A percentile compares a stretch with the other conserved stretches of the same genome.
Evolutionary conservation across 2,113 vertebrate genomes (phyloP).

Genomic region (Macrotus californicus): DNA sequence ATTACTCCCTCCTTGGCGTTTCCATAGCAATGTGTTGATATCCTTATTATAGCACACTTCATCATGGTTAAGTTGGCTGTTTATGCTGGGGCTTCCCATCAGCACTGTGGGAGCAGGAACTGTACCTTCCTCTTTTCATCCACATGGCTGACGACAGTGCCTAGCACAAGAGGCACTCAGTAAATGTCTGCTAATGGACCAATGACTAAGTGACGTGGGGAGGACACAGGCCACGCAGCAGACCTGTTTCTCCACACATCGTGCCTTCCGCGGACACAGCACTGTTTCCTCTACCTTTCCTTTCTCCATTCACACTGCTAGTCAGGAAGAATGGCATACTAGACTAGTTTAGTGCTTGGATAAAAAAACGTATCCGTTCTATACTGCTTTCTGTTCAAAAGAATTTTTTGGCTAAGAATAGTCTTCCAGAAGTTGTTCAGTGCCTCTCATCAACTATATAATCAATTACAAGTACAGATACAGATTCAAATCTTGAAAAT

Average conservation of each 20-base stretch:
- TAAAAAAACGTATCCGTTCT: not conserved
- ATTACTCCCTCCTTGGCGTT: conserved; percentile 32
- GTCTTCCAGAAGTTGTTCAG: not conserved
- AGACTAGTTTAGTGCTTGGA: not conserved
- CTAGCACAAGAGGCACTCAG: not conserved
- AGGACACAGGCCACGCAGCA: not conserved
- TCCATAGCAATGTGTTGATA: conserved; percentile 46
- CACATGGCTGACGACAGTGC: not conserved
- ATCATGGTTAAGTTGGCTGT: not conserved
- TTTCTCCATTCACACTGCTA: not conserved
- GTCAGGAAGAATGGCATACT: not conserved
- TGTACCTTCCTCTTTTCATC: not conserved
- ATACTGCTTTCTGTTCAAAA: not conserved
- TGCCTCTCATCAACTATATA: not conserved
- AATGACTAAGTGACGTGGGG: not conserved
- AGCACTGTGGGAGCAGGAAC: not conserved
- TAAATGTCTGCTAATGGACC: not conserved
- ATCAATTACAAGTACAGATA: not conserved
- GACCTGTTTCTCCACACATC: not conserved
- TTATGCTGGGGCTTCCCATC: not conserved
- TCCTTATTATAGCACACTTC: conserved; percentile 21
- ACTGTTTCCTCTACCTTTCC: not conserved
- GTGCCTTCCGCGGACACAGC: not conserved
- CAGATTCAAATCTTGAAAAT: not conserved
- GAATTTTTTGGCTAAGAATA: not conserved